A percentile compares a stretch with the other conserved stretches of the same genome.
These are phyloP conservation scores for Oryzias curvinotus DNA, from an alignment of 2,113 vertebrate species.

Conservation along the genomic window DNA sequence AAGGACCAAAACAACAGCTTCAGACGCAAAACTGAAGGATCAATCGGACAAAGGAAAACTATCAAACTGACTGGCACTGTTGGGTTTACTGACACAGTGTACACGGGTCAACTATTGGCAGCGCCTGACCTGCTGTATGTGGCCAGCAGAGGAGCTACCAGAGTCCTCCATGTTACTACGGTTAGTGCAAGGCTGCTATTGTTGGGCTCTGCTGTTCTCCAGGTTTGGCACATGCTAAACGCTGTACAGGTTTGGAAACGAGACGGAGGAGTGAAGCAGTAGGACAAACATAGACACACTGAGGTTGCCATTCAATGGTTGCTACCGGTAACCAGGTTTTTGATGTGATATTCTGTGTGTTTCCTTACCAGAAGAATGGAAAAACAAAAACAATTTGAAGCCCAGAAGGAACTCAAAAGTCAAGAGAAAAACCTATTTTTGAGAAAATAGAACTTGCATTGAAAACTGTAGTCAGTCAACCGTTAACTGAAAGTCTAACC, in stretches of 20 bases:
- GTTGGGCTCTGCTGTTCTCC: constrained; percentile 43
- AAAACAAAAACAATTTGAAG: not conserved
- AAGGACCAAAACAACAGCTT: constrained; percentile 20
- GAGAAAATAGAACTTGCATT: not conserved
- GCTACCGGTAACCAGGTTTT: constrained; percentile 12
- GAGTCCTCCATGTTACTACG: constrained; percentile 28
- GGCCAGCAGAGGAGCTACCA: constrained; percentile 33
- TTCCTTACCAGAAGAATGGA: constrained; percentile 24
- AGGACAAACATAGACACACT: constrained; percentile 24
- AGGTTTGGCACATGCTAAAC: constrained; percentile 70
- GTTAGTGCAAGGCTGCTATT: constrained; percentile 62
- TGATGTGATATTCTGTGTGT: constrained; percentile 18
- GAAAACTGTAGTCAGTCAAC: too few relatives aligned
- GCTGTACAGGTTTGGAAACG: constrained; percentile 28
- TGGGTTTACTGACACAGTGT: constrained; percentile 31
- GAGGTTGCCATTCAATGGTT: constrained; percentile 7
- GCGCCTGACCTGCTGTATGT: constrained; percentile 28
- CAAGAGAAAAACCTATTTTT: not conserved
- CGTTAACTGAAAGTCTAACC: too few relatives aligned
- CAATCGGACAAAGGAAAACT: not conserved
- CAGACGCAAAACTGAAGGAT: not conserved
- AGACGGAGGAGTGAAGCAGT: constrained; percentile 4
- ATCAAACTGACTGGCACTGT: constrained; percentile 37
- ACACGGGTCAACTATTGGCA: constrained; percentile 29
- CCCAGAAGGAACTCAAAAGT: constrained; percentile 4